phyloP scores from a whole-genome alignment of 2,888 invertebrate species.

The Vannuccia rotundouncinata region DNA sequence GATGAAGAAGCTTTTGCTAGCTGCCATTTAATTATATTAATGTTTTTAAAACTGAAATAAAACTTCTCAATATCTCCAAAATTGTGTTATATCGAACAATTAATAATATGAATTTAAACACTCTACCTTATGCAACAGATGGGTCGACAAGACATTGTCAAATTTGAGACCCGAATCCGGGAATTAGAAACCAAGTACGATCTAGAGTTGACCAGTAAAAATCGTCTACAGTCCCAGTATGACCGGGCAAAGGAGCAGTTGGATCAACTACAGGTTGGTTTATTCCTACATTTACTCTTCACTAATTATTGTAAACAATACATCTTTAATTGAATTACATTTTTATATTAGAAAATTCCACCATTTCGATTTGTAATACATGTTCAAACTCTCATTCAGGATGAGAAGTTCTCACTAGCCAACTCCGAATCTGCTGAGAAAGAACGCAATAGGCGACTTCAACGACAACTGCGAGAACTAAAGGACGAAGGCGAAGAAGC shows the following conservation, averaged over 20 bases:
- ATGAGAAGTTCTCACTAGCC: constrained; percentile 38
- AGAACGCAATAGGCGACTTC: constrained; percentile 70
- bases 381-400: constrained; percentile 8
- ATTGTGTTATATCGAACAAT: too few species aligned
- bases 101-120: too few species aligned
- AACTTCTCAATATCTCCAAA: too few species aligned
- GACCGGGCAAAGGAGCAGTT: constrained; percentile 24
- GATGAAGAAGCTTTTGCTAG: too few species aligned
- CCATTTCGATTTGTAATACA: too few species aligned
- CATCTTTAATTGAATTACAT: background rate
- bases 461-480: constrained; percentile 64
- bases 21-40: too few species aligned
- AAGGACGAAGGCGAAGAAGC: constrained; percentile 71
- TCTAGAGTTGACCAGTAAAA: constrained; percentile 77
- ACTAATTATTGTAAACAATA: too few species aligned
- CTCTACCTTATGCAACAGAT: constrained; percentile 41
- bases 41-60: too few species aligned
- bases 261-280: constrained; percentile 34
- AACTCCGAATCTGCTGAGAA: constrained; percentile 66
- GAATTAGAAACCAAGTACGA: constrained; percentile 85
- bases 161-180: constrained; percentile 74
- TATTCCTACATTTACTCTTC: too few species aligned
- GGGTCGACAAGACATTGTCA: constrained; percentile 64
- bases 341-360: background rate
- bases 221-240: constrained; percentile 61